Percentiles rank a stretch among this genome's conserved stretches.
Conservation (phyloP, 2,888 invertebrate genomes). For the Rotaria macrura region DNA sequence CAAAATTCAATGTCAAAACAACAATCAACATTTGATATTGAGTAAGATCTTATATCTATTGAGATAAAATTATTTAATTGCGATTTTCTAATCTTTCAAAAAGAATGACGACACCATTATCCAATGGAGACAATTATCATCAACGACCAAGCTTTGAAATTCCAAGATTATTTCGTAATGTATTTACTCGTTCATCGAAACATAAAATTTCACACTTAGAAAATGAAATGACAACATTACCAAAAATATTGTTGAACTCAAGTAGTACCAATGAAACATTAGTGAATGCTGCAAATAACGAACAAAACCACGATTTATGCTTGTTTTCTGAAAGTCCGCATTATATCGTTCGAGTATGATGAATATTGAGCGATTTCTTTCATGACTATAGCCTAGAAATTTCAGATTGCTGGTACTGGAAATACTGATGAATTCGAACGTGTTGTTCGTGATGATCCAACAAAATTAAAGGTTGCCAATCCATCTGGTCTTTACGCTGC, state of each 20-base stretch:
- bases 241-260: background rate
- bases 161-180: background rate
- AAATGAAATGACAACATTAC: background rate
- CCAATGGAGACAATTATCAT: background rate
- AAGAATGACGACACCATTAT: background rate
- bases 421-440: background rate
- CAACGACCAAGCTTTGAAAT: background rate
- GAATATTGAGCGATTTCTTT: background rate
- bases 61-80: no score
- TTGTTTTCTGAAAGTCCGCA: background rate
- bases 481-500: background rate
- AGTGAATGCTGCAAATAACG: background rate
- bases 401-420: background rate
- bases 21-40: background rate
- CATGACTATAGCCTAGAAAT: no score
- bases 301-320: background rate
- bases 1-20: background rate
- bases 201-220: background rate
- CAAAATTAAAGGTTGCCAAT: background rate
- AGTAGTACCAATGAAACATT: background rate
- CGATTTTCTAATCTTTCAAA: background rate
- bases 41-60: background rate
- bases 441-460: background rate
- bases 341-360: background rate
- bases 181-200: background rate